These are phyloP conservation scores for Cacoxenus indagator DNA, from an alignment of 2,888 invertebrate genomes.

Conservation along the genomic window DNA sequence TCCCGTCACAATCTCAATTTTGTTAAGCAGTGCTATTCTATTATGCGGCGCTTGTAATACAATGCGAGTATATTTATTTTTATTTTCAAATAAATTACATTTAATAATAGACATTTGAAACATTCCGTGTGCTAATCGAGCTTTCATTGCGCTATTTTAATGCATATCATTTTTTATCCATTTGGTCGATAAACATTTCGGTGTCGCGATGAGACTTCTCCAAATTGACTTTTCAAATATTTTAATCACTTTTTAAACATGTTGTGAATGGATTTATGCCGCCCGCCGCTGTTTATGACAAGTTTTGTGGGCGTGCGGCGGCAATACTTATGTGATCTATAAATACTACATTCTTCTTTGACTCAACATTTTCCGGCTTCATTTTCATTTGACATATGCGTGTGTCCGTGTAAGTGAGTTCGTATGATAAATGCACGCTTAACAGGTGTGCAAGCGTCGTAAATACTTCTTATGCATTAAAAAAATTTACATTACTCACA, in stretches of 20 bases:
- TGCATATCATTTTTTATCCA: not conserved
- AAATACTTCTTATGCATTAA: conserved; percentile 9
- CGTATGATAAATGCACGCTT: conserved; percentile 25
- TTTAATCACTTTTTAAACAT: conserved; percentile 67
- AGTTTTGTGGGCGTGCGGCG: conserved; percentile 50
- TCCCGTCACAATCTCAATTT: too few relatives aligned
- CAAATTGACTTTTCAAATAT: conserved; percentile 61
- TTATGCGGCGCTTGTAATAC: too few relatives aligned
- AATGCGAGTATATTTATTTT: too few relatives aligned
- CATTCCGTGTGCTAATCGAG: conserved; percentile 2
- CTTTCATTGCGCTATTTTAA: conserved; percentile 10
- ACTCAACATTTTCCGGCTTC: not conserved
- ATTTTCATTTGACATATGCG: not conserved
- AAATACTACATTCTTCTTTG: not conserved
- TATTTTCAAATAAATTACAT: not conserved
- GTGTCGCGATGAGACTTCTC: conserved; percentile 14
- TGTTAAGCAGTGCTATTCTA: too few relatives aligned
- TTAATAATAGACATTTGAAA: not conserved
- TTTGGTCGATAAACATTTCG: conserved; percentile 24
- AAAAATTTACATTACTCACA: conserved; percentile 50
- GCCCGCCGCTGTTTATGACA: conserved; percentile 51
- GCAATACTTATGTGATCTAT: not conserved
- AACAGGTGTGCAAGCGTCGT: conserved; percentile 50
- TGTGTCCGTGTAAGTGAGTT: conserved; percentile 16
- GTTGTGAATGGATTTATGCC: conserved; percentile 65